Conservation (phyloP, 2,888 invertebrate species). For the Sinopyrophorus schimmeli region DNA sequence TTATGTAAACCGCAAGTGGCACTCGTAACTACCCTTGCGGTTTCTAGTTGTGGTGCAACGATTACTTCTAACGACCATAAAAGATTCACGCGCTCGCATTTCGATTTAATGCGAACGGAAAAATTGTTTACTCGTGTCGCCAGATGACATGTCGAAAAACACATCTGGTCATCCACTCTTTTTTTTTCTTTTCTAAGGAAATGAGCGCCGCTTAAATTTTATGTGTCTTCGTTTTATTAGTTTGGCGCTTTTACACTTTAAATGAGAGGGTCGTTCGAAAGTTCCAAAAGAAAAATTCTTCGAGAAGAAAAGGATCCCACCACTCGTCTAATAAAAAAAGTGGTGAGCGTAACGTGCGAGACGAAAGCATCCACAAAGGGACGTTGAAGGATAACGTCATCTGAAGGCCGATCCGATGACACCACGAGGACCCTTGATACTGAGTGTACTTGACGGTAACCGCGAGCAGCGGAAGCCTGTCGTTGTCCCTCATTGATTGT, state of each 20-base stretch:
- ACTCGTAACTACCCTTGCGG: constrained; percentile 49
- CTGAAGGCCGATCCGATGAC: constrained; percentile 46
- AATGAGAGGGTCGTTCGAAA: too few species aligned
- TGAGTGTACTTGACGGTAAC: constrained; percentile 46
- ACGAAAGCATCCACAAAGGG: constrained; percentile 12
- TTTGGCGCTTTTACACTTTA: too few species aligned
- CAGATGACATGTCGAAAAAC: constrained; percentile 22
- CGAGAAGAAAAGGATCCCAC: too few species aligned
- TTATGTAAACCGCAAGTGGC: constrained; percentile 50
- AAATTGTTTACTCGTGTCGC: constrained; percentile 24
- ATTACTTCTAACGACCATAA: constrained; percentile 43
- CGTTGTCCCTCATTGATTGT: constrained; percentile 43
- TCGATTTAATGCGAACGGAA: constrained; percentile 35
- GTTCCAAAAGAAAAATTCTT: too few species aligned
- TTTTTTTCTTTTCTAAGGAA: too few species aligned
- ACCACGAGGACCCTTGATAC: constrained; percentile 44
- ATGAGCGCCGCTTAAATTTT: too few species aligned
- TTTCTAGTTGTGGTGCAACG: constrained; percentile 38
- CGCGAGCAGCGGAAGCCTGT: constrained; percentile 44
- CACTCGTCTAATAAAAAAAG: constrained; percentile 11
- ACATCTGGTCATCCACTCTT: too few species aligned
- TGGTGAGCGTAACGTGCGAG: constrained; percentile 4
- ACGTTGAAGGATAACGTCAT: constrained; percentile 25
- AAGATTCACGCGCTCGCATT: constrained; percentile 42
- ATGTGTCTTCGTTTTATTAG: too few species aligned